Evolutionary conservation across 2,888 invertebrate genomes (phyloP).

Genomic region (Ectemnius continuus): DNA sequence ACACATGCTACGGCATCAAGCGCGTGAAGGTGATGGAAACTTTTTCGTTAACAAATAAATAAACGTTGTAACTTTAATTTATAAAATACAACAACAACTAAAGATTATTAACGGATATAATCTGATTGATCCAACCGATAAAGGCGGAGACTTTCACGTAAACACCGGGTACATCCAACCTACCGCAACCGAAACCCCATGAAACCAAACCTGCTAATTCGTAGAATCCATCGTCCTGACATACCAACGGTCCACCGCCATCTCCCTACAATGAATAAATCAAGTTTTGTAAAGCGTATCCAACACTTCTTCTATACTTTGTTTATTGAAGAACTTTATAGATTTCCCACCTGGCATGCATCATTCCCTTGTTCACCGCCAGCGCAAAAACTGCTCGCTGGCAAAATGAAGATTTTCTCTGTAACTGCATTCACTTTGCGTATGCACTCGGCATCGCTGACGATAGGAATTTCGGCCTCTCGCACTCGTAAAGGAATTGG

Average conservation of each 20-base stretch:
- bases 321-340: not conserved
- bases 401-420: conserved; percentile 95
- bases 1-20: conserved; percentile 45
- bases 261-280: conserved; percentile 84
- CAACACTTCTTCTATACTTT: not conserved
- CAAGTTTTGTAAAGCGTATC: not conserved
- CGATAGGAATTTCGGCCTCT: conserved; percentile 94
- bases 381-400: conserved; percentile 95
- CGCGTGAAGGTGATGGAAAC: conserved; percentile 45
- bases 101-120: conserved; percentile 95
- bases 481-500: conserved; percentile 93
- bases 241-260: conserved; percentile 95
- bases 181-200: conserved; percentile 97
- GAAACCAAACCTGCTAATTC: conserved; percentile 95
- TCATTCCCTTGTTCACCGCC: conserved; percentile 96
- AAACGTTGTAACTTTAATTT: conserved; percentile 42
- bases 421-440: conserved; percentile 96
- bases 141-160: conserved; percentile 97
- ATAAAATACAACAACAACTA: conserved; percentile 40
- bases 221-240: conserved; percentile 95
- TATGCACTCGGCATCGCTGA: conserved; percentile 94
- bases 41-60: conserved; percentile 48
- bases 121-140: conserved; percentile 98
- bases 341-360: conserved; percentile 87
- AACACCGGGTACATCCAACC: conserved; percentile 96